Evolutionary conservation across 2,888 invertebrate species (phyloP).

Genomic region (Oligia strigilis): DNA sequence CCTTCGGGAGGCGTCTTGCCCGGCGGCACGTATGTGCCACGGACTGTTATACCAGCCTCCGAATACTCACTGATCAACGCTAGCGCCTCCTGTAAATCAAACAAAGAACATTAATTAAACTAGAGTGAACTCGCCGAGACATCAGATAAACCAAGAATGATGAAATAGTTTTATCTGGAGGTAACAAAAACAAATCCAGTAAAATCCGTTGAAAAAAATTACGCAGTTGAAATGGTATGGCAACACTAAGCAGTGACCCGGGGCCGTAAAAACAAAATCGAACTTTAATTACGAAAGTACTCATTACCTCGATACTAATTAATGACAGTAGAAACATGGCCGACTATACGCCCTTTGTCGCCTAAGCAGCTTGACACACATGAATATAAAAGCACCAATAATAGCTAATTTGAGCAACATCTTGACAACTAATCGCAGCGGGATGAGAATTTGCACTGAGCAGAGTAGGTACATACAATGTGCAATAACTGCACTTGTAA

Average conservation of each 20-base stretch:
- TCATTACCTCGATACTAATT: conserved; percentile 50
- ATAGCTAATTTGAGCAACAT: conserved; percentile 86
- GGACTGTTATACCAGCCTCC: conserved; percentile 99
- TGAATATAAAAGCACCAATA: conserved; percentile 82
- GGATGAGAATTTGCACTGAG: conserved; percentile 71
- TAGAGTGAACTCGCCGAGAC: conserved; percentile 1
- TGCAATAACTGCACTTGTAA: conserved; percentile 45
- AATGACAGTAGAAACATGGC: conserved; percentile 75
- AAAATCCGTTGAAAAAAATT: conserved; percentile 45
- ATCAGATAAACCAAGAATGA: conserved; percentile 39
- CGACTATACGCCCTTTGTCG: conserved; percentile 57
- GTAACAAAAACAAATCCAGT: conserved; percentile 51
- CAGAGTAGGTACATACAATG: conserved; percentile 21
- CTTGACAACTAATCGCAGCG: conserved; percentile 66
- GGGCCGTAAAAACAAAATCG: neutral
- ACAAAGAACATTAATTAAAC: conserved; percentile 25
- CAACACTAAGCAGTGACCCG: neutral
- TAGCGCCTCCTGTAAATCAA: conserved; percentile 94
- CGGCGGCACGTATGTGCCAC: conserved; percentile 98
- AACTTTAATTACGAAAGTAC: neutral
- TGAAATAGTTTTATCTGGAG: conserved; percentile 56
- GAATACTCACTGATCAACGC: conserved; percentile 99
- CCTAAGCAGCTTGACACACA: conserved; percentile 83
- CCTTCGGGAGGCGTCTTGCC: conserved; percentile 97
- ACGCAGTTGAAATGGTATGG: conserved; percentile 37